These are phyloP conservation scores for Heliocidaris tuberculata DNA, from an alignment of 35 echinoderm and acorn worm genomes.

Conservation along the genomic window DNA sequence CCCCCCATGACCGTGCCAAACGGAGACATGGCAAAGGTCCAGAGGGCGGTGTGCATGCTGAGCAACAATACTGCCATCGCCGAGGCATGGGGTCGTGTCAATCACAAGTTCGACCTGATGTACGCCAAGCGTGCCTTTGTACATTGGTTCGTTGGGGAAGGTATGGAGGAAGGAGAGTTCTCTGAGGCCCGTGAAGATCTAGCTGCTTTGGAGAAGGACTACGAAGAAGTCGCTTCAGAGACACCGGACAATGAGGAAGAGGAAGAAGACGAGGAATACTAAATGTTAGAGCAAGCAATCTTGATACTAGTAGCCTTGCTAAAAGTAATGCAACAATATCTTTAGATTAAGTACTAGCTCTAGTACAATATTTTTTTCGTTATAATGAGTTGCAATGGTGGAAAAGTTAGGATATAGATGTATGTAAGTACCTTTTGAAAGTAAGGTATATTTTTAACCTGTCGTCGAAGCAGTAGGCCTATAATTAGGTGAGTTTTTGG, in stretches of 20 bases:
- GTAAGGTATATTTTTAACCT: too few relatives aligned
- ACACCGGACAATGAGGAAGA: not conserved
- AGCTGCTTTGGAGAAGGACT: not conserved
- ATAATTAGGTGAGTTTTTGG: too few relatives aligned
- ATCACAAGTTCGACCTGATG: constrained; percentile 1
- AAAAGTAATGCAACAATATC: too few relatives aligned
- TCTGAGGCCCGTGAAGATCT: not conserved
- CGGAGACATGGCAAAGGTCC: not conserved
- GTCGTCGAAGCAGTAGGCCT: too few relatives aligned
- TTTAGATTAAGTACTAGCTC: too few relatives aligned
- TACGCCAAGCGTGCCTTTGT: not conserved
- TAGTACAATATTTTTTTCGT: too few relatives aligned
- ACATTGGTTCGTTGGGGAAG: not conserved
- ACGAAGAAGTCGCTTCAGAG: not conserved
- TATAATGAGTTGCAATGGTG: too few relatives aligned
- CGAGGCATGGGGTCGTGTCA: not conserved
- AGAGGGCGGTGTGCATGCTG: not conserved
- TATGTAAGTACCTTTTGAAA: too few relatives aligned
- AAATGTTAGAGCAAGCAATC: not conserved
- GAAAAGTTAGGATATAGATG: too few relatives aligned
- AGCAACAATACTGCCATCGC: not conserved
- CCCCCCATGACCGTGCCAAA: constrained; percentile 42
- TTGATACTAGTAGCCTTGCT: too few relatives aligned
- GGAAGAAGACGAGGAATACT: not conserved
- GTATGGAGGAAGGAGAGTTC: not conserved